Evolutionary conservation across 2,797 vertebrate species (phyloP), one percentile per base, ranked within the genome.

Genomic region (Discoglossus pictus): DNA sequence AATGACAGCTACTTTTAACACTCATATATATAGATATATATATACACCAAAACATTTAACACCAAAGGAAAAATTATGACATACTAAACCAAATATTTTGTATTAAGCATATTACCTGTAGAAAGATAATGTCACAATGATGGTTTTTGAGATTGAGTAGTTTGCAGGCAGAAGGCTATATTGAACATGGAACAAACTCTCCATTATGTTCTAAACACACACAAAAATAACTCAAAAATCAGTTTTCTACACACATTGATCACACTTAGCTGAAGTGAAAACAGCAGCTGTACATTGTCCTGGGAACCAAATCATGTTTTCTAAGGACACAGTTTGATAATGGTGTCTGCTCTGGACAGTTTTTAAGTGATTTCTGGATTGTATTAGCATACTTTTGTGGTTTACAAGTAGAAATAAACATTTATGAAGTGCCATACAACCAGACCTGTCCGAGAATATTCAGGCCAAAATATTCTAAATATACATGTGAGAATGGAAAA

Each of bases 241-340:
- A n/a, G 2, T 34, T 47, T 50, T 42, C 23, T 50, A 20, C 15
- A n/a, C 34, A 58, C 35, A 67, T 67, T 58, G 50, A 59, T 67
- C 44, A 27, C 53, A 50, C 1, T 40, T 11, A 24, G 27, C 20
- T 65, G 42, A 65, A 65, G 21, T 47, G 34, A 34, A 61, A 16
- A 16, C 8, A 17, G 42, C 63, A 59, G 64, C 53, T 65, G 63
- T 27, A 56, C 24, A 39, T n/a, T 65, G 42, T 67, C 44, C 23
- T 67, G 54, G 44, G 24, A 67, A 40, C 13, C 6, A 11, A 50
- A 44, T 67, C 64, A 67, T 67, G 64, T 59, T 67, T 58, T 59
- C 44, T 67, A 50, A 67, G 64, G 64, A 67, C 64, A 67, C 24
- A 17, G 21, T 10, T 48, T 59, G 64, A 67, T 59, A 67, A 67